Conservation (phyloP, 2,888 invertebrate genomes). For the Drosophila glabriapex region DNA sequence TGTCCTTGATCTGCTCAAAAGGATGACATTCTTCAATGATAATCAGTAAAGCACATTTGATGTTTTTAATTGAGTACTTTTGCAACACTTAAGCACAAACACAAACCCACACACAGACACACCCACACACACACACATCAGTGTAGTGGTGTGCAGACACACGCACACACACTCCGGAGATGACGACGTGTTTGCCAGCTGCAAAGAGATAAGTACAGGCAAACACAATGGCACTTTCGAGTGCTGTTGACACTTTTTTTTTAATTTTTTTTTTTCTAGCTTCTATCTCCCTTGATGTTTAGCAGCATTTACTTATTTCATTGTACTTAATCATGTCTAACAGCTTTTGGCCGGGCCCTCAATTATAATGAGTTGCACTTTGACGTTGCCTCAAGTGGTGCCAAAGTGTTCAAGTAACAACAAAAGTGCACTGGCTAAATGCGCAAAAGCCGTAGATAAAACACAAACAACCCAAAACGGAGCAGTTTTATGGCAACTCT, state of each 20-base stretch:
- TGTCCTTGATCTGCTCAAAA: conserved; percentile 64
- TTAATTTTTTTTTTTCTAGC: conserved; percentile 6
- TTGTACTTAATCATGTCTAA: conserved; percentile 79
- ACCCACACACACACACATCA: conserved; percentile 15
- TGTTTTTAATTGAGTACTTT: conserved; percentile 81
- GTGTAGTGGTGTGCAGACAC: not conserved
- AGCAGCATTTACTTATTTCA: conserved; percentile 72
- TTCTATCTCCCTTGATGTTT: conserved; percentile 40
- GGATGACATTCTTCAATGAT: conserved; percentile 34
- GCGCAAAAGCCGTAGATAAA: not conserved
- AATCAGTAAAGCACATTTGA: conserved; percentile 68
- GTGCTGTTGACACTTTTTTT: conserved; percentile 66
- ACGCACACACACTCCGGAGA: conserved; percentile 9
- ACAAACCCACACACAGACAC: conserved; percentile 4
- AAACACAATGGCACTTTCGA: conserved; percentile 73
- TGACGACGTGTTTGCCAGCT: conserved; percentile 42
- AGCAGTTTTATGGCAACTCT: not conserved
- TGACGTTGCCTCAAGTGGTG: conserved; percentile 60
- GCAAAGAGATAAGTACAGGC: conserved; percentile 54
- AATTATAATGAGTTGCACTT: conserved; percentile 80
- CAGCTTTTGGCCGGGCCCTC: conserved; percentile 42
- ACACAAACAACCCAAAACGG: not conserved
- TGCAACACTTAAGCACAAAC: conserved; percentile 55
- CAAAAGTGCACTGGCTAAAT: conserved; percentile 1
- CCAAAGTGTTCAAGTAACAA: conserved; percentile 55